These are phyloP conservation scores for Falco rusticolus DNA, from an alignment of 2,797 vertebrate species.

Conservation along the genomic window DNA sequence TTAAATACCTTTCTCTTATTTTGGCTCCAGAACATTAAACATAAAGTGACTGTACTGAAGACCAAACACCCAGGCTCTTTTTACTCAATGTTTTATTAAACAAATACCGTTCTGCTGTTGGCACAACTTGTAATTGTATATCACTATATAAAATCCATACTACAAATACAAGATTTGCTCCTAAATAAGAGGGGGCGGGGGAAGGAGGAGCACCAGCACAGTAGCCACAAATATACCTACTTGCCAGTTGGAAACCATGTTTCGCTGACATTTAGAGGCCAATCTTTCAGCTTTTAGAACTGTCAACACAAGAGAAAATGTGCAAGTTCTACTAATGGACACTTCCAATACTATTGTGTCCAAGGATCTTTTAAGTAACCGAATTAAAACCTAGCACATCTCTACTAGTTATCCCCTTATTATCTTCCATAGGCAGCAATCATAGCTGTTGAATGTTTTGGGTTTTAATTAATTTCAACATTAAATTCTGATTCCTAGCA, in stretches of 20 bases:
- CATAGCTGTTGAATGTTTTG: neutral
- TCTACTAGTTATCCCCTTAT: constrained; percentile 22
- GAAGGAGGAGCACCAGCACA: neutral
- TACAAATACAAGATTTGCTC: neutral
- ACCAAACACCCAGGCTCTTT: neutral
- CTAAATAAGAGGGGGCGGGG: neutral
- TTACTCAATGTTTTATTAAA: neutral
- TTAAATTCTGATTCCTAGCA: constrained; percentile 21
- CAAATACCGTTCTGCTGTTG: neutral
- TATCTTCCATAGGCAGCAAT: neutral
- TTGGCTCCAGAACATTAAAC: neutral
- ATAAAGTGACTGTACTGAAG: neutral
- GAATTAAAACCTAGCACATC: constrained; percentile 35
- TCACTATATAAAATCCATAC: neutral
- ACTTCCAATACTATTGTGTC: neutral
- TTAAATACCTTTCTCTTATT: neutral
- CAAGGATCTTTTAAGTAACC: neutral
- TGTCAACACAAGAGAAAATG: neutral
- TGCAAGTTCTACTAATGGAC: neutral
- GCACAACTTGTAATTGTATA: neutral
- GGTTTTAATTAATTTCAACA: neutral
- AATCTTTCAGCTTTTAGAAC: neutral
- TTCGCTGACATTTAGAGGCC: constrained; percentile 1
- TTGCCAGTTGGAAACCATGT: neutral
- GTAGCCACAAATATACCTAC: neutral